Conservation (phyloP, 2,797 vertebrate species). For the Xenentodon cancila region DNA sequence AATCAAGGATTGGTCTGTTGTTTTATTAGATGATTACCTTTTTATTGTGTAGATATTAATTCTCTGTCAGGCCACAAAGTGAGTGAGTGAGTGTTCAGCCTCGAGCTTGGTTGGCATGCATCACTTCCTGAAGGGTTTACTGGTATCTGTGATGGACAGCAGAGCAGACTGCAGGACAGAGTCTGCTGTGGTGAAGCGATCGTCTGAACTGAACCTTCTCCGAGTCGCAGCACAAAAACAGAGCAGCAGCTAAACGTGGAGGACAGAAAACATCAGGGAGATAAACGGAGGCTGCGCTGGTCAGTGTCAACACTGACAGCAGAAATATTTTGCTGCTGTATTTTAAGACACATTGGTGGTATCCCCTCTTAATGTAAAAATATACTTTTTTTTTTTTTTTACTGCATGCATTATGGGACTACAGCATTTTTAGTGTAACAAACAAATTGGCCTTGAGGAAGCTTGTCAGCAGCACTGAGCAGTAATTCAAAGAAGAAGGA, state of each 20-base stretch:
- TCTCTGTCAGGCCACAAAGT: conserved; percentile 47
- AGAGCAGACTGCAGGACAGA: conserved; percentile 8
- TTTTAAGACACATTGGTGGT: no score
- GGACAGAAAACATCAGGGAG: not conserved
- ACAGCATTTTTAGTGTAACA: no score
- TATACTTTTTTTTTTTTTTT: no score
- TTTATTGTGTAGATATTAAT: conserved; percentile 57
- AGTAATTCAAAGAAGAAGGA: no score
- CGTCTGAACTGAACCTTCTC: not conserved
- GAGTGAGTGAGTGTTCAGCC: conserved; percentile 24
- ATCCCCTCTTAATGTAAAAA: no score
- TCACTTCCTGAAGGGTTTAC: conserved; percentile 19
- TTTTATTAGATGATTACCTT: conserved; percentile 64
- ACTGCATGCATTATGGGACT: no score
- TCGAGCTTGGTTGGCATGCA: not conserved
- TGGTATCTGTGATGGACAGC: conserved; percentile 28
- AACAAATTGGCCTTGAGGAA: no score
- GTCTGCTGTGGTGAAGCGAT: not conserved
- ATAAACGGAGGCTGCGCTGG: no score
- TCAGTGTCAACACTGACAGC: no score
- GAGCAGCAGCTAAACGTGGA: not conserved
- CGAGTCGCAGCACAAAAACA: not conserved
- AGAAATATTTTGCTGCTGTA: no score
- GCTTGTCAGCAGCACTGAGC: no score
- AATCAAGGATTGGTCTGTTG: conserved; percentile 41